phyloP scores from a whole-genome alignment of 2,888 invertebrate species.

The Ectobius pallidus region DNA sequence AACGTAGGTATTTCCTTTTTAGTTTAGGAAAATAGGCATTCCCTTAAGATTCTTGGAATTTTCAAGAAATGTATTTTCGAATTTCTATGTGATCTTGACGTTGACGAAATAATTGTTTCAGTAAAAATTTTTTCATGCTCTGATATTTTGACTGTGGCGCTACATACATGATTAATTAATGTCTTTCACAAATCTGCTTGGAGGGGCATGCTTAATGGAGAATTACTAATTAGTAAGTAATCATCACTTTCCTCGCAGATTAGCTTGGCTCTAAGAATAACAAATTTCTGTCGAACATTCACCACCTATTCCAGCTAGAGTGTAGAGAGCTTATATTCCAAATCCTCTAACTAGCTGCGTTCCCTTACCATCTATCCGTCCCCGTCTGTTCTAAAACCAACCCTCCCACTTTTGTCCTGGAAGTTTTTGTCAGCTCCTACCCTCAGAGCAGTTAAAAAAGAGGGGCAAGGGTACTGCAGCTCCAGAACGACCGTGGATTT shows the following conservation, averaged over 20 bases:
- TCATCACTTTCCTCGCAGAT: not conserved
- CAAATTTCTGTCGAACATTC: not conserved
- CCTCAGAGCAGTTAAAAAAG: not conserved
- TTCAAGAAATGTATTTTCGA: too few relatives aligned
- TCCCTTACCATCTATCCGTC: not conserved
- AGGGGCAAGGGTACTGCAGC: conserved; percentile 13
- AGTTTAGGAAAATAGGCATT: too few relatives aligned
- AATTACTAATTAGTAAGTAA: not conserved
- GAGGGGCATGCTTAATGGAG: too few relatives aligned
- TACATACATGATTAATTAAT: too few relatives aligned
- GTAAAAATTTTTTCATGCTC: too few relatives aligned
- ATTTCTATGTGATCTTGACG: too few relatives aligned
- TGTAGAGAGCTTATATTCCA: not conserved
- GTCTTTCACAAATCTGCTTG: too few relatives aligned
- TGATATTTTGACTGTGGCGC: too few relatives aligned
- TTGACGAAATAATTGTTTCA: too few relatives aligned
- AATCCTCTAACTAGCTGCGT: conserved; percentile 15
- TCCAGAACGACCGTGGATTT: conserved; percentile 13
- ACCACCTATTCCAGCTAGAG: not conserved
- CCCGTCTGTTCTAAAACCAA: not conserved
- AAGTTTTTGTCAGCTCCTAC: conserved; percentile 26
- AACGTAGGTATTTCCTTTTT: too few relatives aligned
- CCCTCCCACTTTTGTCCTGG: conserved; percentile 22
- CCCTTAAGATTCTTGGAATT: too few relatives aligned
- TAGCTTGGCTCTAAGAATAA: conserved; percentile 8